Evolutionary conservation across 2,113 vertebrate species (phyloP).

Genomic region (Pelmatolapia mariae): DNA sequence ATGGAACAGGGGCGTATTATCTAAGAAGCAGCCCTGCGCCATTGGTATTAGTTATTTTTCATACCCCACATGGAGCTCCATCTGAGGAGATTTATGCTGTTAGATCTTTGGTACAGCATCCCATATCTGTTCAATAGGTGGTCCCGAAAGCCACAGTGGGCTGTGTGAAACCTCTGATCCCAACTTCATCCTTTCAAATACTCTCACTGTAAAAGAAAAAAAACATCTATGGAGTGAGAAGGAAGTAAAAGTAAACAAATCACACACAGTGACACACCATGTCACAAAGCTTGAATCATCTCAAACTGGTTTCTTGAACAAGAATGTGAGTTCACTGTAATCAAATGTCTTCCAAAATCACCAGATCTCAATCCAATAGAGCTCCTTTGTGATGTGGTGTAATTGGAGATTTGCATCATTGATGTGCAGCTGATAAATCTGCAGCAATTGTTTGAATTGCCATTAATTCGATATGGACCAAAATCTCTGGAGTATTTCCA

Average conservation of each 20-base stretch:
- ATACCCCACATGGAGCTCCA: not conserved
- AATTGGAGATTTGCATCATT: not conserved
- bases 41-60: not conserved
- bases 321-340: not conserved
- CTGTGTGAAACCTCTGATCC: slow-evolving; percentile 1
- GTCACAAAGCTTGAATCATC: not conserved
- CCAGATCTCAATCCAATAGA: not conserved
- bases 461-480: not conserved
- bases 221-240: not conserved
- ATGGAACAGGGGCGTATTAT: not conserved
- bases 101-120: slow-evolving; percentile 4
- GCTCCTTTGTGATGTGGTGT: not conserved
- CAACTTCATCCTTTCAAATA: not conserved
- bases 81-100: not conserved
- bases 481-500: not conserved
- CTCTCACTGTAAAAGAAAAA: not conserved
- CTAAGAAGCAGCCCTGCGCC: not conserved
- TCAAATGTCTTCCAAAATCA: not conserved
- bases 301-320: not conserved
- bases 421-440: not conserved
- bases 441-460: not conserved
- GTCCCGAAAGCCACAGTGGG: not conserved
- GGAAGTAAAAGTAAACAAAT: not conserved
- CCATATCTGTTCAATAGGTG: not conserved
- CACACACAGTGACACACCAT: not conserved